phyloP scores from a whole-genome alignment of 2,888 invertebrate genomes.

The Ennomos erosarius region DNA sequence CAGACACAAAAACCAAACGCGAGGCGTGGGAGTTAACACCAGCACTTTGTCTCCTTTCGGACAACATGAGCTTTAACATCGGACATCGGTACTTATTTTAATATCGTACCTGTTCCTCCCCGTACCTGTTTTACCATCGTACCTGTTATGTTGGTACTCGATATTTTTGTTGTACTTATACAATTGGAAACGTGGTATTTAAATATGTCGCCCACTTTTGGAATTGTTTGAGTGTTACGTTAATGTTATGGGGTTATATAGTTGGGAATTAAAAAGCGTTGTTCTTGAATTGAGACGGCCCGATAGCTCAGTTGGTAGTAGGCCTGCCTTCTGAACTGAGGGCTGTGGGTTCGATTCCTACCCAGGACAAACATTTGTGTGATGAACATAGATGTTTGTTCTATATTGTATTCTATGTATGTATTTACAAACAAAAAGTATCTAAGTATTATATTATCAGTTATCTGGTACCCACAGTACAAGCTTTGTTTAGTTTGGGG shows the following conservation, averaged over 20 bases:
- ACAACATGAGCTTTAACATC: slow-evolving; percentile 25
- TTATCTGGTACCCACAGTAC: too few species aligned
- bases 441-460: too few species aligned
- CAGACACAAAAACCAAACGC: slow-evolving; percentile 8
- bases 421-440: too few species aligned
- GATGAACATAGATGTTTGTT: too few species aligned
- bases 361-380: too few species aligned
- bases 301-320: too few species aligned
- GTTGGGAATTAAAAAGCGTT: slow-evolving; percentile 5
- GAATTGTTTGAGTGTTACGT: slow-evolving; percentile 10
- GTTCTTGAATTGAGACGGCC: slow-evolving; percentile 1
- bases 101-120: slow-evolving; percentile 4
- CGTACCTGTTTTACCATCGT: slow-evolving; percentile 1
- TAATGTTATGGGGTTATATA: slow-evolving; percentile 14
- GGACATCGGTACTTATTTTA: neutral
- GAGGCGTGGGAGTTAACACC: slow-evolving; percentile 21
- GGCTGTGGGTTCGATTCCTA: too few species aligned
- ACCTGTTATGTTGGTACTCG: neutral
- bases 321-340: too few species aligned
- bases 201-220: slow-evolving; percentile 12
- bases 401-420: too few species aligned
- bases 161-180: neutral
- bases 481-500: too few species aligned
- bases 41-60: slow-evolving; percentile 21
- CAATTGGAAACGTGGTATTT: slow-evolving; percentile 13